Percentiles rank a stretch among this genome's conserved stretches.
Conservation (phyloP, 2,113 vertebrate species). For the Nycticebus coucang region DNA sequence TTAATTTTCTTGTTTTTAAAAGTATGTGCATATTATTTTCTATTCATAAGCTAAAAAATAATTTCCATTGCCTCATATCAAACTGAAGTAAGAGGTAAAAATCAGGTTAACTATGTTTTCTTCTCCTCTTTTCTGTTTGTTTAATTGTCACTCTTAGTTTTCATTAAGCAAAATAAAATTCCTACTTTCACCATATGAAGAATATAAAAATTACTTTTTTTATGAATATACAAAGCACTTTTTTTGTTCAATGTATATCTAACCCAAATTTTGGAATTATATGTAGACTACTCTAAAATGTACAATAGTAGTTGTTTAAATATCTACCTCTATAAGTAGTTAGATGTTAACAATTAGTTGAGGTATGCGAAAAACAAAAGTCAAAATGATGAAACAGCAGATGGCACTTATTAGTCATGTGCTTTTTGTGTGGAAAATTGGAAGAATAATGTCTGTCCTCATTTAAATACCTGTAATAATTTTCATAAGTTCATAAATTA, state of each 20-base stretch:
- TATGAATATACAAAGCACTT: not conserved
- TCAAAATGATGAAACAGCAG: not conserved
- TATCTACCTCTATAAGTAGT: not conserved
- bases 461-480: not conserved
- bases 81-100: not conserved
- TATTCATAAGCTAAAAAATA: not conserved
- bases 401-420: not conserved
- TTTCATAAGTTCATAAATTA: not conserved
- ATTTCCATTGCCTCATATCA: slow-evolving; percentile 9
- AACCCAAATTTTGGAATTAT: not conserved
- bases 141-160: slow-evolving; percentile 6
- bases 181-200: not conserved
- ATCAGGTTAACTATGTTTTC: not conserved
- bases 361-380: slow-evolving; percentile 15
- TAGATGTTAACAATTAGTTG: slow-evolving; percentile 21
- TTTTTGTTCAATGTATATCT: slow-evolving; percentile 15
- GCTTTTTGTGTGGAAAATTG: not conserved
- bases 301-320: not conserved
- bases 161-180: slow-evolving; percentile 39
- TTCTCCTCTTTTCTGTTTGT: slow-evolving; percentile 4
- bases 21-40: not conserved
- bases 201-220: slow-evolving; percentile 7
- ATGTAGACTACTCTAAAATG: not conserved
- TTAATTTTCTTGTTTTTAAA: slow-evolving; percentile 21
- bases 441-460: not conserved